Evolutionary conservation across 2,888 invertebrate genomes (phyloP).

Genomic region (Eubasilissa splendida): DNA sequence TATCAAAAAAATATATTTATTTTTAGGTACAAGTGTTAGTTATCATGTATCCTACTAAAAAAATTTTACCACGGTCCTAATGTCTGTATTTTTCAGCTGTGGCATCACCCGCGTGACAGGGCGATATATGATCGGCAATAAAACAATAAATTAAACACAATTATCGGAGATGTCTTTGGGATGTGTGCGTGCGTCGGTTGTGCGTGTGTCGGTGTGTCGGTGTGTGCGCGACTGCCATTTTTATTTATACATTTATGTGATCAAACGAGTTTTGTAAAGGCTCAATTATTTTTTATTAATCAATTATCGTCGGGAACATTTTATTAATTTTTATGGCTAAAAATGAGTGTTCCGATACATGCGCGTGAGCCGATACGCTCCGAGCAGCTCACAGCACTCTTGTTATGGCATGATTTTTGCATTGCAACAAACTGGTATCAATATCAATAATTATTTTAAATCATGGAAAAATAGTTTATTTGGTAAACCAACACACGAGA

Average conservation of each 20-base stretch:
- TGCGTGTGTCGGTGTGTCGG: neutral
- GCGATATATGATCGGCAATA: constrained; percentile 28
- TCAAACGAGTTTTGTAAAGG: constrained; percentile 42
- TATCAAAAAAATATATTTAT: no score
- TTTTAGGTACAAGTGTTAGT: neutral
- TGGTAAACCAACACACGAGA: no score
- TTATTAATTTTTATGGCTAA: constrained; percentile 48
- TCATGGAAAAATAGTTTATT: no score
- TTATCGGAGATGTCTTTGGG: constrained; percentile 29
- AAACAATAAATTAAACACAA: constrained; percentile 45
- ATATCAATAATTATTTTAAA: no score
- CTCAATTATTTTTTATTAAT: constrained; percentile 48
- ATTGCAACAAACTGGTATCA: no score
- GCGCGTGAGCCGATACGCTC: neutral
- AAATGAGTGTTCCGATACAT: constrained; percentile 34
- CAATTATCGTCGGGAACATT: constrained; percentile 44
- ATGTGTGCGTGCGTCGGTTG: neutral
- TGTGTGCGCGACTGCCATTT: constrained; percentile 17
- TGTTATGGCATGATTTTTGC: no score
- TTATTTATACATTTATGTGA: constrained; percentile 26
- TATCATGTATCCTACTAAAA: neutral
- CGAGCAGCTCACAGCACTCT: no score
- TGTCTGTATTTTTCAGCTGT: constrained; percentile 2
- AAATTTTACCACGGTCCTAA: neutral
- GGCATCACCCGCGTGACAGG: neutral